A percentile compares a stretch with the other conserved stretches of the same genome.
phyloP scores from a whole-genome alignment of 2,113 vertebrate genomes.

The rabbit (Oryctolagus cuniculus) region DNA sequence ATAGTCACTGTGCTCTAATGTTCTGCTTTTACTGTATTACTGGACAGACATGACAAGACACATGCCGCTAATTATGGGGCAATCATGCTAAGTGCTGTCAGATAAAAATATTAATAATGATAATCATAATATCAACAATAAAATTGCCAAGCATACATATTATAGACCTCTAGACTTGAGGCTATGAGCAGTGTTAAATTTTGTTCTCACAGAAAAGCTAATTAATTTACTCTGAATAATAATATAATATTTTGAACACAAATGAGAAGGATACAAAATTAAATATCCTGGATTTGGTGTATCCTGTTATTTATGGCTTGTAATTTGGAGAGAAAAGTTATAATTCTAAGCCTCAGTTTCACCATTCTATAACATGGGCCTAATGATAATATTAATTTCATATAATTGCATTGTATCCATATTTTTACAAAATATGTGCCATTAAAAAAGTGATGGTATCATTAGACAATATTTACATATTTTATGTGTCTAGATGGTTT shows the following conservation, averaged over 20 bases:
- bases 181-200: not conserved
- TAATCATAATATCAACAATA: slow-evolving; percentile 49
- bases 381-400: not conserved
- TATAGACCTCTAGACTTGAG: slow-evolving; percentile 41
- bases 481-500: not conserved
- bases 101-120: slow-evolving; percentile 65
- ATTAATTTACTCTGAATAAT: slow-evolving; percentile 1
- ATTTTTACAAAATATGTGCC: not conserved
- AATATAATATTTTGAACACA: not conserved
- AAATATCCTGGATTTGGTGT: not conserved
- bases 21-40: slow-evolving; percentile 23
- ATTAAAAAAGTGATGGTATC: not conserved
- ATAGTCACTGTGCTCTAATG: not conserved
- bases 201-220: slow-evolving; percentile 10
- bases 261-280: not conserved
- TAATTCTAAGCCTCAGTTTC: not conserved
- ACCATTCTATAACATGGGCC: not conserved
- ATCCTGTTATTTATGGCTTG: not conserved
- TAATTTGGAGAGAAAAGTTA: not conserved
- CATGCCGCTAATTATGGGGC: slow-evolving; percentile 58
- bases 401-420: not conserved
- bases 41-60: slow-evolving; percentile 27
- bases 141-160: not conserved
- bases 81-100: slow-evolving; percentile 58
- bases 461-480: not conserved